Percentiles rank a stretch among this genome's conserved stretches.
These are phyloP conservation scores for Centropyge bicolor DNA, from an alignment of 2,797 vertebrate genomes.

Conservation along the genomic window DNA sequence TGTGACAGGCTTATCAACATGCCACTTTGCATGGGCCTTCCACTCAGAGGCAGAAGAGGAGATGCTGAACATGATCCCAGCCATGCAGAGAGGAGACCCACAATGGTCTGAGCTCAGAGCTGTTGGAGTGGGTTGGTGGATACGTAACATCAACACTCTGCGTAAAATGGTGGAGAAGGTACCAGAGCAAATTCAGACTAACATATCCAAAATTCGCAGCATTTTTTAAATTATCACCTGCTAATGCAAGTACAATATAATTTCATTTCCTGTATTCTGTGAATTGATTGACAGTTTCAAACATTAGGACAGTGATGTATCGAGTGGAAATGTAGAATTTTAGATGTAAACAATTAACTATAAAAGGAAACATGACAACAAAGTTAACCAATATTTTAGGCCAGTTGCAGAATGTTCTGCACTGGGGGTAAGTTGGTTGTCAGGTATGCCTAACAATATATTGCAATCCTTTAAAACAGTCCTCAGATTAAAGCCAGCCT, in stretches of 20 bases:
- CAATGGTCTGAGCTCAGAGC: constrained; percentile 98
- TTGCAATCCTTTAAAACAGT: neutral
- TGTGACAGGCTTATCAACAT: constrained; percentile 92
- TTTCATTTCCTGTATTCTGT: neutral
- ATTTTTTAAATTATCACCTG: neutral
- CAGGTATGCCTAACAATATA: neutral
- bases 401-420: neutral
- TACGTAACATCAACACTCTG: constrained; percentile 97
- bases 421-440: neutral
- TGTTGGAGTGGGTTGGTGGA: constrained; percentile 98
- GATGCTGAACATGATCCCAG: constrained; percentile 97
- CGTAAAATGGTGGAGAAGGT: constrained; percentile 98
- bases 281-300: neutral
- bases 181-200: constrained; percentile 33
- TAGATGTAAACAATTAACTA: neutral
- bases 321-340: neutral
- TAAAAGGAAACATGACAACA: neutral
- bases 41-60: constrained; percentile 99
- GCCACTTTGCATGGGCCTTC: constrained; percentile 99
- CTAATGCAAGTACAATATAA: neutral
- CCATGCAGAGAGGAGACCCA: constrained; percentile 97
- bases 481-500: neutral
- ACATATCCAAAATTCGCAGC: neutral
- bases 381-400: neutral
- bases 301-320: neutral